phyloP scores from a whole-genome alignment of 2,797 vertebrate species.

The Fringilla coelebs region DNA sequence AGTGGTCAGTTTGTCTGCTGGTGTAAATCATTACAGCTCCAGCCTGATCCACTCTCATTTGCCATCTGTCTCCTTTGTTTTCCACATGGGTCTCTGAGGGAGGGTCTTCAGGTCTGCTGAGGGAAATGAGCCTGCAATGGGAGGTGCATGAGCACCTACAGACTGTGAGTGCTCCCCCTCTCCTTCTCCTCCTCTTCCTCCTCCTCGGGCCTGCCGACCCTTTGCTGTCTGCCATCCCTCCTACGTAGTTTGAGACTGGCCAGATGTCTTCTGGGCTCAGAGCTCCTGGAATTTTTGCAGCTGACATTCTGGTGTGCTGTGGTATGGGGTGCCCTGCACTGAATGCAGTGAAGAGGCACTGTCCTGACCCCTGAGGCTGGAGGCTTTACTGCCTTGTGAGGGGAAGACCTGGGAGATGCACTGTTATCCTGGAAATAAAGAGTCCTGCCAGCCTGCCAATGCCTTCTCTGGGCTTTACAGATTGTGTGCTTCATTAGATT shows the following conservation, averaged over 20 bases:
- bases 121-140: not conserved
- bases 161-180: not conserved
- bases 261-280: not conserved
- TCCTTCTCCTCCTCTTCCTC: not conserved
- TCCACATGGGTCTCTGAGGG: not conserved
- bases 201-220: fast-evolving
- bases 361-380: not conserved
- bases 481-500: not conserved
- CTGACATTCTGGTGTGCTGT: not conserved
- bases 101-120: not conserved
- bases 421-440: not conserved
- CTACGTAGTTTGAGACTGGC: not conserved
- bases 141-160: not conserved
- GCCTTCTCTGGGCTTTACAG: not conserved
- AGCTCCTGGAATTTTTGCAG: not conserved
- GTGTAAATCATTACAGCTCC: not conserved
- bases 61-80: not conserved
- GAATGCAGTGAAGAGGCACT: not conserved
- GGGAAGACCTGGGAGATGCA: not conserved
- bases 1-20: not conserved
- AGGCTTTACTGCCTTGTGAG: not conserved
- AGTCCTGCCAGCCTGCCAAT: not conserved
- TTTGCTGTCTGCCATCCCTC: not conserved
- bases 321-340: not conserved
- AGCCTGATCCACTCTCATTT: not conserved